Evolutionary conservation across 2,113 vertebrate species (phyloP).

Genomic region (Neopipo cinnamomea): DNA sequence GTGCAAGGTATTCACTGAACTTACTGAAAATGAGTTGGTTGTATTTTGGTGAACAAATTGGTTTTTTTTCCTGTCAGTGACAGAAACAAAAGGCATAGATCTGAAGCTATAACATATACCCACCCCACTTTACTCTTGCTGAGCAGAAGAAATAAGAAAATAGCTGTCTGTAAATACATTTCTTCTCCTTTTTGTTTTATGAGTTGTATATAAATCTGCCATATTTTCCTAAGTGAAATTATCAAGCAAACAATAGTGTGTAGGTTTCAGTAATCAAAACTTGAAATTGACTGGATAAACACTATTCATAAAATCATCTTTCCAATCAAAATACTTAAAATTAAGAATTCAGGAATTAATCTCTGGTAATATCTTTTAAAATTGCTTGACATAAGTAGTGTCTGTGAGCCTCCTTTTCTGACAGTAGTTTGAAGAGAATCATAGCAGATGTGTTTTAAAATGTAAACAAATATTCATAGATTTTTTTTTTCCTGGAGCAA

Average conservation of each 20-base stretch:
- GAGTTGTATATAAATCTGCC: not conserved
- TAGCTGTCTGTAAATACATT: not conserved
- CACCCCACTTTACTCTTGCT: not conserved
- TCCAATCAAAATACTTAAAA: not conserved
- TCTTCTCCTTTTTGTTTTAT: not conserved
- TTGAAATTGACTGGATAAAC: not conserved
- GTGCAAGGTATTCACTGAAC: not conserved
- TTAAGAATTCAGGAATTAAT: not conserved
- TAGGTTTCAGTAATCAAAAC: not conserved
- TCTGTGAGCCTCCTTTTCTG: not conserved
- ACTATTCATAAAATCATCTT: not conserved
- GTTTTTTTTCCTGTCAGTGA: not conserved
- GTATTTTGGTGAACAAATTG: not conserved
- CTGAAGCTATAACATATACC: not conserved
- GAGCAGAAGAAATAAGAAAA: not conserved
- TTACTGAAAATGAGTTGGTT: not conserved
- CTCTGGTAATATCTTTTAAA: not conserved
- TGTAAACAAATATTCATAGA: not conserved
- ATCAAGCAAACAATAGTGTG: not conserved
- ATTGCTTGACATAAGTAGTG: not conserved
- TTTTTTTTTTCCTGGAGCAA: not conserved
- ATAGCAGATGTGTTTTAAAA: not conserved
- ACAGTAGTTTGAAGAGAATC: not conserved
- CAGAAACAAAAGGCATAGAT: accelerated
- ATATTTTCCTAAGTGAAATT: not conserved